Base-by-base conservation (phyloP, 2,797 vertebrate species). In the Mus caroli region DNA sequence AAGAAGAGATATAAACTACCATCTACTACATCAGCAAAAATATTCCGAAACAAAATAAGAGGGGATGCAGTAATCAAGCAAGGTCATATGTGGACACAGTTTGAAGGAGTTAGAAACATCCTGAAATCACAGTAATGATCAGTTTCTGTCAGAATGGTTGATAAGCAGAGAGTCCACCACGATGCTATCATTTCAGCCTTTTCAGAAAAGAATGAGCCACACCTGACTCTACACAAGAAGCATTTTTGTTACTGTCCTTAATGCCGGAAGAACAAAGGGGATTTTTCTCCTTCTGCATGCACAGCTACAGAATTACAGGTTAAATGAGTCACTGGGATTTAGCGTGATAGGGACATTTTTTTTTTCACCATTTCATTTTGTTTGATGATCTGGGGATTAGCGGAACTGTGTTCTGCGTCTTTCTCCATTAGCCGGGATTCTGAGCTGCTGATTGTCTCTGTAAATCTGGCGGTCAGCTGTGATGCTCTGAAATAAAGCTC, bases 381-480 rank as follows among this genome's bases (percentile, higher is more conserved):
- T 78, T 97, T 34, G 4, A 69, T 89, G 9, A 77, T 94, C 93
- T 90, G 46, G 87, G 95, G 52, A 95, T 94, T 73, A 82, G 28
- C 37, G 13, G 24, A n/a, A 46, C 31, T 82, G 5, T 67, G 54
- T 87, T 94, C 46, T 54, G 8, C 43, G 88, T 84, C 46, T 34
- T 77, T 94, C n/a, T 89, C 34, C 75, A 75, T 92, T 94, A 92
- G 28, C 78, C 79, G 78, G 77, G 78, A 94, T 94, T 92, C 90
- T 69, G 76, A 97, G 86, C 78, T 73, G 58, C 17, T 12, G 15
- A 73, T 94, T 58, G 79, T 89, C 79, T 71, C 78, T 92, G 83
- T 95, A 85, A 94, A 84, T 89, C 83, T 80, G 43, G 78, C 8
- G 15, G 37, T 91, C 83, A 87, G 24, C 79, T 89, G 75, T 17